These are phyloP conservation scores for Colaptes auratus DNA, from an alignment of 2,113 vertebrate genomes.

Conservation along the genomic window DNA sequence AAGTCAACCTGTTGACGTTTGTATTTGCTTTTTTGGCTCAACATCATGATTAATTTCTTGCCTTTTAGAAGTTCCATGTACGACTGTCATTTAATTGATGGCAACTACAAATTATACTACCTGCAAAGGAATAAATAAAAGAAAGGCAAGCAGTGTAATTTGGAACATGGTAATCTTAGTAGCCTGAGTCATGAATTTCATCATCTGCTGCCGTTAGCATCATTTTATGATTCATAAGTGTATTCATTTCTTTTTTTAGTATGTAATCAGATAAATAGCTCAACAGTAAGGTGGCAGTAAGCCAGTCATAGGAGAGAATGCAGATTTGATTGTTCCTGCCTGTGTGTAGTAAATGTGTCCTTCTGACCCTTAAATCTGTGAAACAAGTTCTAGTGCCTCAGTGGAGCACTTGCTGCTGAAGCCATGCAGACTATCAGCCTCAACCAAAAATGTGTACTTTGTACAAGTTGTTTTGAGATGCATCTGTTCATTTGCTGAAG, in stretches of 20 bases:
- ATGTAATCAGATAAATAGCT: conserved; percentile 48
- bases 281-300: not conserved
- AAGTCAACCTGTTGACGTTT: conserved; percentile 38
- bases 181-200: conserved; percentile 71
- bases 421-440: not conserved
- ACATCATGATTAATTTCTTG: conserved; percentile 45
- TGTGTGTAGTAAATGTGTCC: not conserved
- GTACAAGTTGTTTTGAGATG: not conserved
- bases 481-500: not conserved
- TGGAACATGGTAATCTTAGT: conserved; percentile 59
- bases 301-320: not conserved
- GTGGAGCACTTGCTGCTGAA: not conserved
- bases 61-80: conserved; percentile 49
- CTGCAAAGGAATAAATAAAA: conserved; percentile 50
- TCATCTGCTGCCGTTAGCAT: conserved; percentile 50
- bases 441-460: not conserved
- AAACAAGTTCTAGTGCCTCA: not conserved
- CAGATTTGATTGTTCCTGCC: not conserved
- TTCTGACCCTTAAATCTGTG: not conserved
- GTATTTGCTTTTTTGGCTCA: conserved; percentile 60
- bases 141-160: conserved; percentile 60
- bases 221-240: conserved; percentile 70
- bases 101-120: conserved; percentile 50
- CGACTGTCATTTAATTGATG: conserved; percentile 42
- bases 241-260: conserved; percentile 59